Base-by-base conservation (phyloP, 2,888 invertebrate genomes). In the Synergus itoensis region DNA sequence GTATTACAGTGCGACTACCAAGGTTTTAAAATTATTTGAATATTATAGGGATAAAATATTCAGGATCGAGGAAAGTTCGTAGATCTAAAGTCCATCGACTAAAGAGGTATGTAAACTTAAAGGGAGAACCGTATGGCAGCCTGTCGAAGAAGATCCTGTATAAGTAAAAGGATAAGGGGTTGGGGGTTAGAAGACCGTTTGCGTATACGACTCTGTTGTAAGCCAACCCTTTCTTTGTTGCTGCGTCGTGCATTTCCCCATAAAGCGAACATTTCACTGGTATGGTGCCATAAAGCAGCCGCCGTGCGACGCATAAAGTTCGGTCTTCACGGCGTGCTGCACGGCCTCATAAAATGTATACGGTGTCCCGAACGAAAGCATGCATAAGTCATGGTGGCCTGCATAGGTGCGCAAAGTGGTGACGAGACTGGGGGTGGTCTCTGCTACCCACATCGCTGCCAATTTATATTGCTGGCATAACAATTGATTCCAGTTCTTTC, bases 251-350 rank as follows among this genome's bases (percentile, higher is more conserved):
- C 82, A 78, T 62, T 78, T 80, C 80, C 80, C 83, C 83, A 86
- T 85, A 85, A 85, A 85, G 80, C 81, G 83, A 81, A 83, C 82
- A 84, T 86, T 86, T 85, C 84, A 82, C 83, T 76, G 79, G 77
- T 79, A 79, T 81, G 80, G 69, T 64, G 79, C 82, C 79, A 84
- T 85, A 87, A 87, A 87, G 79, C 80, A 82, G 76, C 82, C 80
- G 78, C 62, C 82, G 77, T 78, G 73, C 83, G 81, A 81, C 82
- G 82, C 83, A 86, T 87, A 85, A 87, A 86, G 82, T 83, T 79
- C 82, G 57, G 79, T 79, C 79, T 78, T 79, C 78, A 78, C 76
- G 80, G 81, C 81, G 80, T 78, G 84, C 81, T 75, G 78, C 64
- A 80, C 80, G 81, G 77, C 80, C 81, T 84, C 85, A 79, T 85